phyloP scores from a whole-genome alignment of 2,888 invertebrate species.

The Pteria penguin region DNA sequence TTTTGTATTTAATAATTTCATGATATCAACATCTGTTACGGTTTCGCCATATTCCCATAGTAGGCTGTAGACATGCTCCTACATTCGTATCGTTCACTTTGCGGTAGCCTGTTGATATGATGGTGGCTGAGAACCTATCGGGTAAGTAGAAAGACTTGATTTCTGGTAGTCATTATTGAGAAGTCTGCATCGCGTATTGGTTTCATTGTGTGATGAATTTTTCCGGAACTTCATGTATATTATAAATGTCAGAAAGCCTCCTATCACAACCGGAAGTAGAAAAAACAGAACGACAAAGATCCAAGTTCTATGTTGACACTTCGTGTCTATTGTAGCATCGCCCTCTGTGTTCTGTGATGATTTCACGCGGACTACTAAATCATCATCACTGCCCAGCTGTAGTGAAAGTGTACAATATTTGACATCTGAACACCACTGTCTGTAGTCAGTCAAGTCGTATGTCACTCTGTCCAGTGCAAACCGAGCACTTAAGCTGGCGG shows the following conservation, averaged over 20 bases:
- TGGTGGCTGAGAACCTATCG: no score
- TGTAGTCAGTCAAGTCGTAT: neutral
- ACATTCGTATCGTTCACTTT: no score
- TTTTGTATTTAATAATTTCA: no score
- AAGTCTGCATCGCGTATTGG: no score
- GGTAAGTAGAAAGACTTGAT: no score
- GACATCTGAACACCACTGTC: neutral
- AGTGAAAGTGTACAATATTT: neutral
- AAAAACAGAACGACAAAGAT: neutral
- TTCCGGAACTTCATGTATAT: neutral
- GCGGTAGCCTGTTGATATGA: no score
- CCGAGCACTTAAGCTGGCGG: neutral
- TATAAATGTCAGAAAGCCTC: neutral
- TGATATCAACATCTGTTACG: no score
- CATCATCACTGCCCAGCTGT: neutral
- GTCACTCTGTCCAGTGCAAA: neutral
- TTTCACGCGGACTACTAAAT: neutral
- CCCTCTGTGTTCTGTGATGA: neutral
- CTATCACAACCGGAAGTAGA: neutral
- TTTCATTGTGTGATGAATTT: no score
- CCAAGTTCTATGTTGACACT: neutral
- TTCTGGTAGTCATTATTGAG: no score
- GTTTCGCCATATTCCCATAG: no score
- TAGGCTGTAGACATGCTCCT: no score
- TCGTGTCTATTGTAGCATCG: neutral